phyloP scores from a whole-genome alignment of 37 sponge, comb jelly and placozoan genomes.

The Hormiphora californensis region DNA sequence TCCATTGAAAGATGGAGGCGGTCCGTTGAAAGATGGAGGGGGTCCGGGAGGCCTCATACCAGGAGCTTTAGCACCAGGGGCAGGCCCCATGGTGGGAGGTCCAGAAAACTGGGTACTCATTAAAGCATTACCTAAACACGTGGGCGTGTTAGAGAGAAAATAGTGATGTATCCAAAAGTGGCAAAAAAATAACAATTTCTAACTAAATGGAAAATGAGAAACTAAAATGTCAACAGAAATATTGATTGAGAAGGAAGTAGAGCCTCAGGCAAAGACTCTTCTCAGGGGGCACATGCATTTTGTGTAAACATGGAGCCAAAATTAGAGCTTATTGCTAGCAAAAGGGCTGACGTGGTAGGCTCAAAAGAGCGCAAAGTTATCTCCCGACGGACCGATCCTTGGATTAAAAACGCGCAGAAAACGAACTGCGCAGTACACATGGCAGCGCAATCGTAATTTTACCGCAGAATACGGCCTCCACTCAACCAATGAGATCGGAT shows the following conservation, averaged over 20 bases:
- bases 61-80: constrained; percentile 49
- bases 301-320: not conserved
- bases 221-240: not conserved
- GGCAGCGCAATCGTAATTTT: too few species aligned
- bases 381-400: too few species aligned
- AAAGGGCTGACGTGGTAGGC: constrained; percentile 55
- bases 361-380: too few species aligned
- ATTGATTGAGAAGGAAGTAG: not conserved
- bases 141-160: too few species aligned
- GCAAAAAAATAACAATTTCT: not conserved
- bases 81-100: constrained; percentile 41
- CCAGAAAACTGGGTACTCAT: constrained; percentile 51
- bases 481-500: too few species aligned
- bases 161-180: not conserved
- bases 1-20: constrained; percentile 33
- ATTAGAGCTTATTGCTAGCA: constrained; percentile 54
- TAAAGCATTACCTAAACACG: constrained; percentile 14
- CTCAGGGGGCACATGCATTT: not conserved
- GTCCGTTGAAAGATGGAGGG: constrained; percentile 11
- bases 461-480: too few species aligned
- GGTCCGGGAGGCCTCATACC: constrained; percentile 2
- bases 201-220: not conserved
- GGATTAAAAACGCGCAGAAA: too few species aligned
- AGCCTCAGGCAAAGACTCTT: not conserved
- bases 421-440: too few species aligned